Base-by-base conservation (phyloP, 1,140 invertebrate species). In the Bombus ignitus region DNA sequence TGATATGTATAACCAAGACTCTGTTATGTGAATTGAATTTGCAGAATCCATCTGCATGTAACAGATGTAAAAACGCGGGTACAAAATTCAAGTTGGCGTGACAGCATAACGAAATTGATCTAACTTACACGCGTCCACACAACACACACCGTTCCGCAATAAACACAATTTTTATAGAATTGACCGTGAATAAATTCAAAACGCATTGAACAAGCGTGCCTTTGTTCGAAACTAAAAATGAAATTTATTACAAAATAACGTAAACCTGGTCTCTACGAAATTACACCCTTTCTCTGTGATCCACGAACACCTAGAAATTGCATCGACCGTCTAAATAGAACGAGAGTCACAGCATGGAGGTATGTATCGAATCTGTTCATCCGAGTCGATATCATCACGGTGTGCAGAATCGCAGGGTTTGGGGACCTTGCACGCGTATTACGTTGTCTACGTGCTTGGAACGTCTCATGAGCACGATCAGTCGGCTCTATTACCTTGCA, bases 361-460 rank as follows among this genome's bases (percentile, higher is more conserved):
- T 74, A 32, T 66, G 35, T 53, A 65, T 77, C 62, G 74, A 53
- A 66, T 42, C 59, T 35, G 62, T 22, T 15, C 3, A 18, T 22
- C 3, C 39, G 44, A 25, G 22, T 47, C 72, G 8, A 42, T 39
- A 15, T 28, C n/a, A 59, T 28, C n/a, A 28, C 25, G 22, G 47
- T 37, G 78, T 37, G 72, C 62, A 78, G 82, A 66, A 80, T 88
- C 65, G 44, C n/a, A 5, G 66, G 87, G 86, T 80, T 88, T 76
- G 75, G 81, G 32, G 2, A 47, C 47, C 39, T 73, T 77, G 85
- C 39, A 68, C 88, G 80, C 75, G 88, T 68, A 57, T 42, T 62
- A 85, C 79, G 47, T 35, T 32, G 65, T 32, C 47, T 90, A 90
- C 89, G 89, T 90, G 89, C 82, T 37, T 71, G 71, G 88, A 88